Conservation (phyloP, 2,888 invertebrate genomes). For the Proisotoma minuta region DNA sequence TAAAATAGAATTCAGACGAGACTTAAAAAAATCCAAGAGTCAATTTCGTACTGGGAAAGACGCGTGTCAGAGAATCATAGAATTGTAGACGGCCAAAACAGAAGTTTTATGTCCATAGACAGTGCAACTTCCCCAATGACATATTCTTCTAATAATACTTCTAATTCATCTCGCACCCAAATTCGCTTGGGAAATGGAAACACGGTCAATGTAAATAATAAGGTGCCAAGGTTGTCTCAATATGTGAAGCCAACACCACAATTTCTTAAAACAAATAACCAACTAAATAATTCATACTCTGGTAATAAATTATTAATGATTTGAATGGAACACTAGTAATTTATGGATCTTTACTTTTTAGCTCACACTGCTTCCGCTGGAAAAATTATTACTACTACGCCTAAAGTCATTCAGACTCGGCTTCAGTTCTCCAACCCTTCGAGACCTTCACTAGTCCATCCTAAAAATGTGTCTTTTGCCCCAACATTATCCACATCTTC, state of each 20-base stretch:
- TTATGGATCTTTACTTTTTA: too few species aligned
- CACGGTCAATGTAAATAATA: not conserved
- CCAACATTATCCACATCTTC: too few species aligned
- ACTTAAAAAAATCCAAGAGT: not conserved
- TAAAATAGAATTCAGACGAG: slow-evolving; percentile 3
- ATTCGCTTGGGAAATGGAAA: not conserved
- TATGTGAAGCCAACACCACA: not conserved
- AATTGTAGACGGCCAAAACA: not conserved
- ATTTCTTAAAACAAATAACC: not conserved
- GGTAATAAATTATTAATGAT: too few species aligned
- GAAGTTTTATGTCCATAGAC: not conserved
- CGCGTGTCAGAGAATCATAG: slow-evolving; percentile 8
- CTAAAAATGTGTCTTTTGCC: too few species aligned
- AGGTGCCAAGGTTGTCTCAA: not conserved
- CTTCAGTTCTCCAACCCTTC: not conserved
- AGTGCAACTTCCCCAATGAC: not conserved
- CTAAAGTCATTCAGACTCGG: not conserved
- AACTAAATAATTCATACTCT: too few species aligned
- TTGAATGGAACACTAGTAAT: too few species aligned
- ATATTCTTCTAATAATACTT: too few species aligned
- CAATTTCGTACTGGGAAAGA: slow-evolving; percentile 10
- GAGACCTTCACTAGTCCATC: not conserved
- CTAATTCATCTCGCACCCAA: not conserved
- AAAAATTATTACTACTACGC: too few species aligned
- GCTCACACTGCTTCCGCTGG: too few species aligned